Evolutionary conservation across 2,888 invertebrate species (phyloP).

Genomic region (Thyatira batis): DNA sequence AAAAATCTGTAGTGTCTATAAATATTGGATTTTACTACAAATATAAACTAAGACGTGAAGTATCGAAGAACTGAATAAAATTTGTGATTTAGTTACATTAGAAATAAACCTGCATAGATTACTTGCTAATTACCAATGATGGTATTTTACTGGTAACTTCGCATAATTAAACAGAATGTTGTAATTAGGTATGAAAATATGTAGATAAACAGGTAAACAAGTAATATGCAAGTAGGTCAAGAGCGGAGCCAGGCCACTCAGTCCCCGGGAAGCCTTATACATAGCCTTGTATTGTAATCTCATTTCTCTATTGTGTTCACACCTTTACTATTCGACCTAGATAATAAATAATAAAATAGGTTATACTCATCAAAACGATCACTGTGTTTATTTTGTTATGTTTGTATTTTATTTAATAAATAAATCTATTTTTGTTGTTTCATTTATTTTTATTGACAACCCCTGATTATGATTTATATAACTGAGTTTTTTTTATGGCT

Average conservation of each 20-base stretch:
- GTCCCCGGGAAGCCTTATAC: constrained; percentile 57
- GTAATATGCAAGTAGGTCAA: constrained; percentile 58
- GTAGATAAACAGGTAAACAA: background rate
- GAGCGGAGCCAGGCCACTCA: constrained; percentile 35
- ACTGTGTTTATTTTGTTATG: background rate
- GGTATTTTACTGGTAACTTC: background rate
- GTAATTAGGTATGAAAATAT: background rate
- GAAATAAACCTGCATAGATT: background rate
- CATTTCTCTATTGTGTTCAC: constrained; percentile 49
- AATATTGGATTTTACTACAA: too few relatives aligned
- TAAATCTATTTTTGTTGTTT: background rate
- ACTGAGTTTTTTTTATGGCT: too few relatives aligned
- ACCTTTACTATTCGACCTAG: constrained; percentile 16
- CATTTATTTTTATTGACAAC: background rate
- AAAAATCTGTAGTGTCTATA: too few relatives aligned
- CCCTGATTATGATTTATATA: background rate
- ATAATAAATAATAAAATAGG: background rate
- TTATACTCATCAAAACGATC: background rate
- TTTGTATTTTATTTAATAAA: background rate
- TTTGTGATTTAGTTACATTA: too few relatives aligned
- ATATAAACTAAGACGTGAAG: too few relatives aligned
- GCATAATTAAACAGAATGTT: background rate
- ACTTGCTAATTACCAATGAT: background rate
- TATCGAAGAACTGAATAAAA: too few relatives aligned
- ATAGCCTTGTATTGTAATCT: constrained; percentile 66